These are phyloP conservation scores for Phrynocephalus versicolor DNA, from an alignment of 2,113 vertebrate species.

Conservation along the genomic window DNA sequence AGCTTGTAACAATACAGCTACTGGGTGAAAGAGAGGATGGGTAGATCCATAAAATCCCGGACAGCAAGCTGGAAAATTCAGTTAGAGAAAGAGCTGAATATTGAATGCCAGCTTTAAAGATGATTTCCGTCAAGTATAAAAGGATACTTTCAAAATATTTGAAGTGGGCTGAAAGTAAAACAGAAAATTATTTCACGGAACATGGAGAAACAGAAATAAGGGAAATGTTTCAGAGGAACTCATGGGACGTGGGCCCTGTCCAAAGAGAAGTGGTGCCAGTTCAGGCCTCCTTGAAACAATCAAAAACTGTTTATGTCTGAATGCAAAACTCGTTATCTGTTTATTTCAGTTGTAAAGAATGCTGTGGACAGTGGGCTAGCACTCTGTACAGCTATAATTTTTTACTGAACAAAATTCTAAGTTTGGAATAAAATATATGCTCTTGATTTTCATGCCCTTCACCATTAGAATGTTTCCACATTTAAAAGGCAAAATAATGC, in stretches of 20 bases:
- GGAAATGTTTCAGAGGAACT: not conserved
- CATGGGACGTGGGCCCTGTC: not conserved
- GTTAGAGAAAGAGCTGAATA: conserved; percentile 56
- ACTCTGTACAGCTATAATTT: not conserved
- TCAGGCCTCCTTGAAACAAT: not conserved
- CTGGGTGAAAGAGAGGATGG: conserved; percentile 49
- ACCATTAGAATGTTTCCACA: not conserved
- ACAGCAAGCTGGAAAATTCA: conserved; percentile 59
- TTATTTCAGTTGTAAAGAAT: conserved; percentile 4
- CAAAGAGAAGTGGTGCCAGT: too few relatives aligned
- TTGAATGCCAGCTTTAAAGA: conserved; percentile 51
- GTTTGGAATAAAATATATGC: not conserved
- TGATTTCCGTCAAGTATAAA: conserved; percentile 42
- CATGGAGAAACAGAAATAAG: conserved; percentile 16
- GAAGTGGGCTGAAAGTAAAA: conserved; percentile 39
- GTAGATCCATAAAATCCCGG: conserved; percentile 56
- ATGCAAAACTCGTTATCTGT: conserved; percentile 17
- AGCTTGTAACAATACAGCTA: conserved; percentile 60
- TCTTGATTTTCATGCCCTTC: not conserved
- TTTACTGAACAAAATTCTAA: not conserved
- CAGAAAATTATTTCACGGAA: conserved; percentile 32
- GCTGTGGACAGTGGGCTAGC: not conserved
- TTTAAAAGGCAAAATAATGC: not conserved
- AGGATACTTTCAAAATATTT: conserved; percentile 42
- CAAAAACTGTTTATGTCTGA: not conserved